Evolutionary conservation across 2,888 invertebrate genomes (phyloP).

Genomic region (Morpho achilles): DNA sequence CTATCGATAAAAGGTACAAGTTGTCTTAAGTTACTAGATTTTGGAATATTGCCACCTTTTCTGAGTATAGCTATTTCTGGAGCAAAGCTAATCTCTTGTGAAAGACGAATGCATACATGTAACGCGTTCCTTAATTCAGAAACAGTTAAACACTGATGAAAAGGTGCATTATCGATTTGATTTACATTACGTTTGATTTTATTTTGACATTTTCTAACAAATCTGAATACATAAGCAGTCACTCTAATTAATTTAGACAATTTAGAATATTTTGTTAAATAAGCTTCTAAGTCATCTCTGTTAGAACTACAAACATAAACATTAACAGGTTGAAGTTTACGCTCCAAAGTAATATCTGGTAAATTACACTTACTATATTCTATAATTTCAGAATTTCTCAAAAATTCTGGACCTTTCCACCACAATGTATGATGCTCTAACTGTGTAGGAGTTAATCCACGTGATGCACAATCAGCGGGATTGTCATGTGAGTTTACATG

Average conservation of each 20-base stretch:
- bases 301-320: not conserved
- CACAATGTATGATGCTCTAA: constrained; percentile 18
- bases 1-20: constrained; percentile 10
- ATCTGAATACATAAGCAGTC: constrained; percentile 23
- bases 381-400: constrained; percentile 12
- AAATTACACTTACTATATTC: not conserved
- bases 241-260: constrained; percentile 21
- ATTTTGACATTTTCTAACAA: constrained; percentile 6
- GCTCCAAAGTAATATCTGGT: constrained; percentile 1
- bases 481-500: constrained; percentile 19
- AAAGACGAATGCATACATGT: no score
- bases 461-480: constrained; percentile 35
- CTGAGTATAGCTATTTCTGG: not conserved
- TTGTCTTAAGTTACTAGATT: not conserved
- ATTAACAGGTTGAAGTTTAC: not conserved
- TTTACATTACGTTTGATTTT: not conserved
- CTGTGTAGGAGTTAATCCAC: constrained; percentile 23
- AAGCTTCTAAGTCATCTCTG: not conserved
- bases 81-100: not conserved
- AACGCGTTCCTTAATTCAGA: no score
- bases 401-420: constrained; percentile 25
- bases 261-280: constrained; percentile 7
- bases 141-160: no score
- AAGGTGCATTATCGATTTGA: no score
- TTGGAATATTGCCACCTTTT: not conserved